These are phyloP conservation scores for Henricia sp. DNA, from an alignment of 53 echinoderm and acorn worm genomes.

Conservation along the genomic window DNA sequence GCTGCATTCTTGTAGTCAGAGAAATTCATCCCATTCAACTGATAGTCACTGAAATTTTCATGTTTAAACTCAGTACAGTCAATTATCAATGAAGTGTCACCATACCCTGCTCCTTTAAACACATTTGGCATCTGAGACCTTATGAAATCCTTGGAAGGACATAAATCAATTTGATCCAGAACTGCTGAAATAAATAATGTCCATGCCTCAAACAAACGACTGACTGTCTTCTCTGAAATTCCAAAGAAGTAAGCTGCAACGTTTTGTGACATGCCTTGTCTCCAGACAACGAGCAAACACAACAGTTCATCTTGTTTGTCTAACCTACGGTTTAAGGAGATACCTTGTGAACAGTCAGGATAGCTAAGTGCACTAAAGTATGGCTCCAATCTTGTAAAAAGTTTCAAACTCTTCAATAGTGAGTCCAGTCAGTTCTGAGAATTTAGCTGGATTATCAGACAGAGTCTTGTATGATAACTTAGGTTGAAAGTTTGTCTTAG, in stretches of 20 bases:
- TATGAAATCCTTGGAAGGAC: slow-evolving; percentile 17
- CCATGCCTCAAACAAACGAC: slow-evolving; percentile 10
- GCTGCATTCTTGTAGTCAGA: slow-evolving; percentile 36
- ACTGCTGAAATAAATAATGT: slow-evolving; percentile 32
- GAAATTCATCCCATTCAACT: slow-evolving; percentile 27
- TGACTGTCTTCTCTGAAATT: slow-evolving; percentile 5
- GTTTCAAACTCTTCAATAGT: not conserved
- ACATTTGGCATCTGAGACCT: not conserved
- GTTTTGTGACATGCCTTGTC: slow-evolving; percentile 6
- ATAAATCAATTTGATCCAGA: slow-evolving; percentile 10
- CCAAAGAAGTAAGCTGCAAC: slow-evolving; percentile 23
- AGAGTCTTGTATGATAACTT: not conserved
- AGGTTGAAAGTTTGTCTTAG: not conserved
- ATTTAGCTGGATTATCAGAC: not conserved
- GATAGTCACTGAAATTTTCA: slow-evolving; percentile 27
- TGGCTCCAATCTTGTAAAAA: not conserved
- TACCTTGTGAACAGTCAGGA: not conserved
- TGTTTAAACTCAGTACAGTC: slow-evolving; percentile 24
- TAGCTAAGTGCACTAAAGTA: not conserved
- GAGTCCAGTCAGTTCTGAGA: slow-evolving; percentile 5
- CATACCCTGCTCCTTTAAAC: slow-evolving; percentile 21
- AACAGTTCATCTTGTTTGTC: slow-evolving; percentile 13
- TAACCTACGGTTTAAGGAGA: not conserved
- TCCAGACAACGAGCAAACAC: slow-evolving; percentile 6
- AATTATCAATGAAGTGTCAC: slow-evolving; percentile 2